These are phyloP conservation scores for Nebria brevicollis DNA, from an alignment of 2,888 invertebrate species.

Conservation along the genomic window DNA sequence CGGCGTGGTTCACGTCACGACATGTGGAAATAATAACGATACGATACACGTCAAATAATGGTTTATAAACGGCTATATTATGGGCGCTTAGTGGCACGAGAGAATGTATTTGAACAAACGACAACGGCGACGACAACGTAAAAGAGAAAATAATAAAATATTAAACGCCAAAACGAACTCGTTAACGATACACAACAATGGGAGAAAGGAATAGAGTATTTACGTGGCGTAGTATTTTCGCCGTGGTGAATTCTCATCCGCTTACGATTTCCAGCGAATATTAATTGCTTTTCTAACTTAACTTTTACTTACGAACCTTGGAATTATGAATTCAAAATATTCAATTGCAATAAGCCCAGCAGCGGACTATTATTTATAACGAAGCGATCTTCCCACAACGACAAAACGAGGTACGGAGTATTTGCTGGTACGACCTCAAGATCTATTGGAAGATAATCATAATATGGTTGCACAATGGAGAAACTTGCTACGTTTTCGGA, in stretches of 20 bases:
- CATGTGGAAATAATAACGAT: conserved; percentile 44
- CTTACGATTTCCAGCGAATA: conserved; percentile 10
- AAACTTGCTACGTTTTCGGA: no score
- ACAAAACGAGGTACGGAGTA: background rate
- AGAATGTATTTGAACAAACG: background rate
- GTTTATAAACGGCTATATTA: conserved; percentile 35
- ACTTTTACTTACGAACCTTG: conserved; percentile 11
- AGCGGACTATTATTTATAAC: background rate
- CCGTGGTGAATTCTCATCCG: conserved; percentile 3
- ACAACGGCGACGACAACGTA: background rate
- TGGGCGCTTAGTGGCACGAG: background rate
- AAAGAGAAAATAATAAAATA: conserved; percentile 2
- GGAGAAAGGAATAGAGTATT: background rate
- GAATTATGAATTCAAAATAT: conserved; percentile 14
- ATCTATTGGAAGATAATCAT: no score
- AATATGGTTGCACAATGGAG: no score
- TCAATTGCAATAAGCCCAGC: background rate
- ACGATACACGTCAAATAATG: conserved; percentile 44
- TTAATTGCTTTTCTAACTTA: conserved; percentile 19
- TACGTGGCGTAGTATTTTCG: background rate
- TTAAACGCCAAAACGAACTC: conserved; percentile 3
- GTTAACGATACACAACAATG: background rate
- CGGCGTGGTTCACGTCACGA: conserved; percentile 24
- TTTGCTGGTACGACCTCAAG: no score
- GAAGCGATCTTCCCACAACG: background rate